Conservation (phyloP, 2,888 invertebrate species). For the Apoderus coryli region DNA sequence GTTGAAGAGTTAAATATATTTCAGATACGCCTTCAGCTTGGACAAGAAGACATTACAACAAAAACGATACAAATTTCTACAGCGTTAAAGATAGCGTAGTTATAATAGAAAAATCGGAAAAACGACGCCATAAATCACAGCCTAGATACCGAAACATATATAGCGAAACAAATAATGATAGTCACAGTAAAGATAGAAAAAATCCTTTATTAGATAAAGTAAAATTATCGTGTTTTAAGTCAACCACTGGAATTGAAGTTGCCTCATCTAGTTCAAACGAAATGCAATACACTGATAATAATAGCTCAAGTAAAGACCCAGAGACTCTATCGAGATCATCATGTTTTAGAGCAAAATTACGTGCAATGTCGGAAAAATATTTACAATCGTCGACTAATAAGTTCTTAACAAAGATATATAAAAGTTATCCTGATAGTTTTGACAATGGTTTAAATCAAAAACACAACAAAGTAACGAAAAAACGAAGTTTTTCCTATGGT, state of each 20-base stretch:
- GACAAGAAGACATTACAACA: slow-evolving; percentile 43
- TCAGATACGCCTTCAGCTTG: slow-evolving; percentile 51
- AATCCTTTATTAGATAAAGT: slow-evolving; percentile 57
- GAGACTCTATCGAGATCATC: slow-evolving; percentile 31
- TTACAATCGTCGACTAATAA: slow-evolving; percentile 53
- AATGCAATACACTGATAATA: background rate
- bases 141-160: slow-evolving; percentile 33
- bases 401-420: slow-evolving; percentile 53
- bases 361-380: slow-evolving; percentile 59
- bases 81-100: slow-evolving; percentile 48
- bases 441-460: slow-evolving; percentile 19
- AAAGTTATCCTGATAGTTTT: slow-evolving; percentile 32
- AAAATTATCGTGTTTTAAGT: slow-evolving; percentile 51
- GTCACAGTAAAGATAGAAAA: slow-evolving; percentile 46
- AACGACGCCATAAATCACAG: slow-evolving; percentile 37
- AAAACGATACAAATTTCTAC: slow-evolving; percentile 53
- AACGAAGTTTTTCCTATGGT: slow-evolving; percentile 61
- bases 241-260: background rate
- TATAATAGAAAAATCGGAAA: slow-evolving; percentile 42
- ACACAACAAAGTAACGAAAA: slow-evolving; percentile 31
- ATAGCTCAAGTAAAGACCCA: slow-evolving; percentile 7
- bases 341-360: slow-evolving; percentile 53
- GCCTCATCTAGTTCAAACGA: background rate
- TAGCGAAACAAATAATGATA: slow-evolving; percentile 23
- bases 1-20: slow-evolving; percentile 13